Percentiles rank a stretch among this genome's conserved stretches.
Evolutionary conservation across 2,113 vertebrate genomes (phyloP).

Genomic region (Cervus canadensis): DNA sequence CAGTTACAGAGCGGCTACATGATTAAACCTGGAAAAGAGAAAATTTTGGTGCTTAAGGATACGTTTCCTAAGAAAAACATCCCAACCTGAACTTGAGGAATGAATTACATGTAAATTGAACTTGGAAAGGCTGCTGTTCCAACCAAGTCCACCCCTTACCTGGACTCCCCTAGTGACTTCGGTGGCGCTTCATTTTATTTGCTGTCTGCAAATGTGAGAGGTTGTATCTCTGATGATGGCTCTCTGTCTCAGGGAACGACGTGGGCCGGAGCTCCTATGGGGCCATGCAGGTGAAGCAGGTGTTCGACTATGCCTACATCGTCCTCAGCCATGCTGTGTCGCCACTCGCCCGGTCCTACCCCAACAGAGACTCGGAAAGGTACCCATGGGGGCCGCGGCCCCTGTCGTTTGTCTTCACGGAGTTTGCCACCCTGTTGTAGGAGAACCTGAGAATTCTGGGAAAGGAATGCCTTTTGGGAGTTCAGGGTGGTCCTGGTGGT

Average conservation of each 20-base stretch:
- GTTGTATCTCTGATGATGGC: not conserved
- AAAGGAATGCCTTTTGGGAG: not conserved
- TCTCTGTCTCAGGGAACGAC: slow-evolving; percentile 89
- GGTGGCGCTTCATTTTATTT: not conserved
- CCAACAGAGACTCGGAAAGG: slow-evolving; percentile 96
- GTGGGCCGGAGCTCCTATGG: slow-evolving; percentile 98
- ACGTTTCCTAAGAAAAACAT: not conserved
- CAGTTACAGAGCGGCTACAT: not conserved
- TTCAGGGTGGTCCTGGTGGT: not conserved
- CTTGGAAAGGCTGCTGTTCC: too few relatives aligned
- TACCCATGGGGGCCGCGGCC: slow-evolving; percentile 44
- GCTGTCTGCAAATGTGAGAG: not conserved
- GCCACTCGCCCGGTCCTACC: slow-evolving; percentile 94
- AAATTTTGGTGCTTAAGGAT: not conserved
- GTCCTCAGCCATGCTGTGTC: slow-evolving; percentile 96
- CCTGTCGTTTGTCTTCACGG: fast-evolving
- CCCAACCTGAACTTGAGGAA: not conserved
- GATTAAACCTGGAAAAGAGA: not conserved
- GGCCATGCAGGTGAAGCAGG: slow-evolving; percentile 99
- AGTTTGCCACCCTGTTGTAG: fast-evolving
- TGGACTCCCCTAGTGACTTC: not conserved
- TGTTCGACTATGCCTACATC: slow-evolving; percentile 97
- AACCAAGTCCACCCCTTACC: too few relatives aligned
- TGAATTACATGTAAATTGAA: not conserved
- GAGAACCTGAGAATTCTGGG: too few relatives aligned